Base-by-base conservation (phyloP, 2,113 vertebrate genomes). In the Dasyurus viverrinus region DNA sequence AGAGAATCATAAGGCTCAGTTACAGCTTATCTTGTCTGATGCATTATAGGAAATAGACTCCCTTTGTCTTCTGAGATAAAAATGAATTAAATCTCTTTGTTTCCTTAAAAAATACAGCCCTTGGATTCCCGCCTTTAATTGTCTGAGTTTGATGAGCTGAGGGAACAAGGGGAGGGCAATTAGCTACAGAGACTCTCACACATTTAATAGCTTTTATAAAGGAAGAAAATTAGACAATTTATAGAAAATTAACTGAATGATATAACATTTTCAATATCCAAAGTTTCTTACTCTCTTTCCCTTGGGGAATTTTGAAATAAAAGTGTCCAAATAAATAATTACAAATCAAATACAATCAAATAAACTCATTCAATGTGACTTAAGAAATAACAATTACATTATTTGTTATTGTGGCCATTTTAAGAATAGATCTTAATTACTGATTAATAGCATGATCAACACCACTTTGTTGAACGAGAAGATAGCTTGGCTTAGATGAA, bases 71-170 rank as follows among this genome's bases (percentile, higher is more conserved):
- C 36, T 30, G 46, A 46, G 26, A 3, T 48, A 54, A 91, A 68
- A 84, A 84, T 84, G 68, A 84, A 55, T 42, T 30, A 48, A 93
- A 48, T 0, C 2, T 24, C 5, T 53, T 76, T 90, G 12, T 36
- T 89, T 89, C 89, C 52, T 46, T 46, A 23, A 54, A 89, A 48
- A 54, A 26, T 48, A 27, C 4, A 53, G 24, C 36, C 22, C 25
- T 50, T 46, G 94, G 89, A 5, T 0, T 50, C 52, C 53, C n/a
- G 46, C 60, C 27, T 57, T 48, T 92, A 30, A 76, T 42, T 30
- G 46, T 42, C 68, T 84, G 89, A 93, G 42, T 57, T 84, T 89
- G 55, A 95, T 57, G n/a, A 93, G 53, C 54, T 53, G 60, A 57
- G 57, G 47, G 57, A 84, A 24, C 24, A 5, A 7, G 26, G 14